phyloP scores from a whole-genome alignment of 2,113 vertebrate species.

The Mormoops blainvillei region DNA sequence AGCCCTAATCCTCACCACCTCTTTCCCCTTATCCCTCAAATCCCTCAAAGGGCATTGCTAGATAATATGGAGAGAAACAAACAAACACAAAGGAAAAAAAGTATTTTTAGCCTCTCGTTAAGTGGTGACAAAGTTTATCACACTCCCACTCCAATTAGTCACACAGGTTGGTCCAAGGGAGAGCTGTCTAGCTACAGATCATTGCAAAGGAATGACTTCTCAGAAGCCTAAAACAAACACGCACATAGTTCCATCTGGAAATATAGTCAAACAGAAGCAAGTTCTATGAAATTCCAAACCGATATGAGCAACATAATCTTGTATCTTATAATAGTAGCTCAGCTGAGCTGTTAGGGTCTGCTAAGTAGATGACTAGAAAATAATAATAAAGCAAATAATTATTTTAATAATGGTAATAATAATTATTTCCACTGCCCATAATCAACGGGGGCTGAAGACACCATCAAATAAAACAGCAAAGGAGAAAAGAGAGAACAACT shows the following conservation, averaged over 20 bases:
- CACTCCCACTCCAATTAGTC: slow-evolving; percentile 69
- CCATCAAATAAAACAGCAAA: not conserved
- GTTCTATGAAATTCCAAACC: slow-evolving; percentile 74
- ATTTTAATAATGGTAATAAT: not conserved
- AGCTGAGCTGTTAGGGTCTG: slow-evolving; percentile 16
- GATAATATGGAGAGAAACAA: slow-evolving; percentile 33
- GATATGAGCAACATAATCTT: slow-evolving; percentile 31
- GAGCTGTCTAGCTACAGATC: slow-evolving; percentile 69
- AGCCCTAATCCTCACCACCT: slow-evolving; percentile 76
- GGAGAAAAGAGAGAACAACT: not conserved
- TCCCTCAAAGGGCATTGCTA: slow-evolving; percentile 65
- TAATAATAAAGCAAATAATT: not conserved
- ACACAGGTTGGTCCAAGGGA: slow-evolving; percentile 59
- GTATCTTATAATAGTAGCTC: slow-evolving; percentile 19
- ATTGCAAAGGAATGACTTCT: slow-evolving; percentile 67
- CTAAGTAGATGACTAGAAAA: slow-evolving; percentile 12
- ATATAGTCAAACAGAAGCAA: slow-evolving; percentile 70
- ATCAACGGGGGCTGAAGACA: not conserved
- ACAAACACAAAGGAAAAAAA: not conserved
- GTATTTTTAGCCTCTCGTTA: slow-evolving; percentile 64
- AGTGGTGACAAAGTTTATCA: slow-evolving; percentile 69
- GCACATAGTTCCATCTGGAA: slow-evolving; percentile 79
- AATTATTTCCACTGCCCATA: not conserved
- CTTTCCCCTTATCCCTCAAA: slow-evolving; percentile 68
- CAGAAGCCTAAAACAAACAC: slow-evolving; percentile 55